A percentile compares a stretch with the other conserved stretches of the same genome.
phyloP scores from a whole-genome alignment of 2,888 invertebrate genomes.

The Halocaridina rubra region DNA sequence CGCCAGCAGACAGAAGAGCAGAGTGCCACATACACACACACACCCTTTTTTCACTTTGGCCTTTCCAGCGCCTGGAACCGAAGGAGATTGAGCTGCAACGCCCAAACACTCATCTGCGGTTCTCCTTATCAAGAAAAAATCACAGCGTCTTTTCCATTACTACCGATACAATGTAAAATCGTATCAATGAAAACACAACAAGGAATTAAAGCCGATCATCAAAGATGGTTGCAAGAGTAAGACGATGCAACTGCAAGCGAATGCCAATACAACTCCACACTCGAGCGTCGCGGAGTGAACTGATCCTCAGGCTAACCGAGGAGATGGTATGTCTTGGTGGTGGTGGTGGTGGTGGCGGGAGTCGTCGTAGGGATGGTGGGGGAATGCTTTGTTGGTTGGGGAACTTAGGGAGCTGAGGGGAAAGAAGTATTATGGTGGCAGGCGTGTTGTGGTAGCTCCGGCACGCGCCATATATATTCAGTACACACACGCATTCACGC shows the following conservation, averaged over 20 bases:
- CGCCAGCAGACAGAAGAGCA: background rate
- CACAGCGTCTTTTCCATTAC: background rate
- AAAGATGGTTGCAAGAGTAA: too few relatives aligned
- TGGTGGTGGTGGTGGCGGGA: conserved; percentile 6
- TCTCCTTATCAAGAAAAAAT: background rate
- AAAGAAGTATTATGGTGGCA: too few relatives aligned
- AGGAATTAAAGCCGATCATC: background rate
- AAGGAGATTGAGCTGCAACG: too few relatives aligned
- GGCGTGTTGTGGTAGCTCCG: background rate
- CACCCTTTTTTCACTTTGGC: background rate
- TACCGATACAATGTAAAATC: background rate
- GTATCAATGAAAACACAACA: background rate
- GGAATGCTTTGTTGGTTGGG: too few relatives aligned
- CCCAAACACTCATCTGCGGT: background rate
- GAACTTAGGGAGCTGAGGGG: too few relatives aligned
- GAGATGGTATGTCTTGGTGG: background rate
- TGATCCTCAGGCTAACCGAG: background rate
- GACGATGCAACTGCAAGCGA: background rate
- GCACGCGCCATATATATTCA: background rate
- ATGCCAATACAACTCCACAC: conserved; percentile 6
- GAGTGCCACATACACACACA: background rate
- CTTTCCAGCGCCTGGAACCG: conserved; percentile 34
- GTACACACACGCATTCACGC: background rate
- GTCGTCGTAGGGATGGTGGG: conserved; percentile 6
- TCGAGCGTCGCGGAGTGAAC: conserved; percentile 18